A percentile compares a stretch with the other conserved stretches of the same genome.
These are phyloP conservation scores for Sternotherus odoratus DNA, from an alignment of 2,797 vertebrate species.

Conservation along the genomic window DNA sequence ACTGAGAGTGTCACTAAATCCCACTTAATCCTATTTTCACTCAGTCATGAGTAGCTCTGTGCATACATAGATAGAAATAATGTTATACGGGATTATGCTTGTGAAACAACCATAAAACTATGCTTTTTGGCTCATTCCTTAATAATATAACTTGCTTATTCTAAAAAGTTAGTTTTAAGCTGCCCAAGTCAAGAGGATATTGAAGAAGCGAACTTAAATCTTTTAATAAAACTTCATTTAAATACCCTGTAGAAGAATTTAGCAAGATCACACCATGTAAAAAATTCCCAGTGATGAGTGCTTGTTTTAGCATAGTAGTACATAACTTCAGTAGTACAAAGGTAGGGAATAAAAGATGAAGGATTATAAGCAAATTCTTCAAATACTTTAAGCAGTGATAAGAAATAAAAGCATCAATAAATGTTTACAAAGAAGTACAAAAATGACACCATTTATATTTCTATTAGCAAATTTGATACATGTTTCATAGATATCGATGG, in stretches of 20 bases:
- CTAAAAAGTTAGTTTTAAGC: slow-evolving; percentile 32
- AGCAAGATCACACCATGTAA: slow-evolving; percentile 13
- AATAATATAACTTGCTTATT: slow-evolving; percentile 36
- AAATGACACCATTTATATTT: neutral
- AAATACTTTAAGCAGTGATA: neutral
- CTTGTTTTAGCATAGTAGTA: neutral
- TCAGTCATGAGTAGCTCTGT: slow-evolving; percentile 59
- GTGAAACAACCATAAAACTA: slow-evolving; percentile 12
- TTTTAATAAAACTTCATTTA: slow-evolving; percentile 31
- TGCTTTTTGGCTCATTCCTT: slow-evolving; percentile 12
- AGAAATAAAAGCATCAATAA: neutral
- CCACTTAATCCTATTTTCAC: slow-evolving; percentile 66
- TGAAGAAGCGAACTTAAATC: slow-evolving; percentile 32
- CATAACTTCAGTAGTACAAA: neutral
- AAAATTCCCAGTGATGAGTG: neutral
- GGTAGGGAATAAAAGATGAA: neutral
- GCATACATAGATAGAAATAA: slow-evolving; percentile 49
- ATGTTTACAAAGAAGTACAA: fast-evolving
- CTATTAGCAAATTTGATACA: neutral
- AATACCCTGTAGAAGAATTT: slow-evolving; percentile 41
- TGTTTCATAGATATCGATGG: neutral
- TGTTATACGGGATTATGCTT: slow-evolving; percentile 22
- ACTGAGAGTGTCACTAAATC: slow-evolving; percentile 71
- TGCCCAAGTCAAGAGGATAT: slow-evolving; percentile 25
- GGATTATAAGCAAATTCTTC: neutral